Evolutionary conservation across 2,888 invertebrate genomes (phyloP).

Genomic region (Sclerodermus sp.): DNA sequence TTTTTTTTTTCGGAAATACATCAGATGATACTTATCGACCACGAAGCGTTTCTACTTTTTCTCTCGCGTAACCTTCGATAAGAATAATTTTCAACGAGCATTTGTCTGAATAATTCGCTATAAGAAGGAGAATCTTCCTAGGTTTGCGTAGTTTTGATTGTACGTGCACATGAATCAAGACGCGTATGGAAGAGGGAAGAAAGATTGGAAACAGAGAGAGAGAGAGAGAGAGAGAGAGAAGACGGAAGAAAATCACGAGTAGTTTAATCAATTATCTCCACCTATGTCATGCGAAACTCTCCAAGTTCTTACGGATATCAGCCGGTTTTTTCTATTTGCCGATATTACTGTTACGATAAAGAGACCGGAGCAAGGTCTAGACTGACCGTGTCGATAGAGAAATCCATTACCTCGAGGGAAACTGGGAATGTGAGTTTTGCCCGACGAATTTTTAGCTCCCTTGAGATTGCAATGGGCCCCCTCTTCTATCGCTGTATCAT

Average conservation of each 20-base stretch:
- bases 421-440: neutral
- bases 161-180: too few relatives aligned
- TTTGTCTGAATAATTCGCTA: too few relatives aligned
- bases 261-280: slow-evolving; percentile 28
- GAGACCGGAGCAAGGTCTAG: slow-evolving; percentile 31
- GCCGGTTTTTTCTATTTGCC: slow-evolving; percentile 38
- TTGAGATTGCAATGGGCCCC: slow-evolving; percentile 28
- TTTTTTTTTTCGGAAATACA: too few relatives aligned
- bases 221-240: too few relatives aligned
- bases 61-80: too few relatives aligned
- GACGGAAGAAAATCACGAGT: neutral
- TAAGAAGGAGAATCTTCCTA: too few relatives aligned
- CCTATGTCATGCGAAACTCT: slow-evolving; percentile 30
- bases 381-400: slow-evolving; percentile 41
- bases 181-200: too few relatives aligned
- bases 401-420: slow-evolving; percentile 41
- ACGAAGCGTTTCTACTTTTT: too few relatives aligned
- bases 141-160: too few relatives aligned
- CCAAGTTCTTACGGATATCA: slow-evolving; percentile 25
- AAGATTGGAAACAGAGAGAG: slow-evolving; percentile 12
- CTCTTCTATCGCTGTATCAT: slow-evolving; percentile 17
- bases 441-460: slow-evolving; percentile 27
- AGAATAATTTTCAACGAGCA: too few relatives aligned
- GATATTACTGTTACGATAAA: slow-evolving; percentile 47
- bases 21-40: too few relatives aligned